These are phyloP conservation scores for Nyctalus aviator DNA, from an alignment of 2,797 vertebrate genomes.

Conservation along the genomic window DNA sequence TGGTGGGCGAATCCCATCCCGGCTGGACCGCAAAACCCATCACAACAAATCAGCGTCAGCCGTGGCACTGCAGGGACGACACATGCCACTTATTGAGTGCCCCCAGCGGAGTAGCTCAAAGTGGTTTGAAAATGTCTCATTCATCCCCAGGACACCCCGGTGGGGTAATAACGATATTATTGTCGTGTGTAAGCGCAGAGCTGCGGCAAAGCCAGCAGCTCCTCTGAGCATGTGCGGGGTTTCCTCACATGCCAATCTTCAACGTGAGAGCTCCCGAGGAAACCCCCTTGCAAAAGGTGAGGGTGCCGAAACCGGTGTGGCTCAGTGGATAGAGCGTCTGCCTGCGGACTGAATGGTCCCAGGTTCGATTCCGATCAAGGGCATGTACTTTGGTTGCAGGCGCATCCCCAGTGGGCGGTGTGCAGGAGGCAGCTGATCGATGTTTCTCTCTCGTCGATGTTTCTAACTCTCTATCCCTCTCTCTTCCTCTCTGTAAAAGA, in stretches of 20 bases:
- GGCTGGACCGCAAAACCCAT: conserved; percentile 70
- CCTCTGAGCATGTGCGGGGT: conserved; percentile 29
- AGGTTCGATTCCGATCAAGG: too few relatives aligned
- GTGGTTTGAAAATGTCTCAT: conserved; percentile 78
- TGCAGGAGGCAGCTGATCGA: too few relatives aligned
- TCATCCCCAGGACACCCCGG: conserved; percentile 76
- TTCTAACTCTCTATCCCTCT: too few relatives aligned
- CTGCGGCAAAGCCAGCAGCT: conserved; percentile 65
- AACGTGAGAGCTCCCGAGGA: background rate
- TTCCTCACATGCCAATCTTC: background rate
- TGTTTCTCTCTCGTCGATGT: too few relatives aligned
- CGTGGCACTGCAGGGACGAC: conserved; percentile 67
- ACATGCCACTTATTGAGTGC: conserved; percentile 74
- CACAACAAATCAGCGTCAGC: conserved; percentile 75
- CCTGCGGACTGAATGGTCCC: too few relatives aligned
- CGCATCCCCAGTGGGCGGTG: too few relatives aligned
- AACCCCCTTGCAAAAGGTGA: background rate
- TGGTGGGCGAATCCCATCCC: conserved; percentile 72
- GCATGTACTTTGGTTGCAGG: too few relatives aligned
- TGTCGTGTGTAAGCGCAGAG: conserved; percentile 64
- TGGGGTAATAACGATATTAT: conserved; percentile 81
- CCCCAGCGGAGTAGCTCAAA: conserved; percentile 71
- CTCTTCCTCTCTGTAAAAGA: too few relatives aligned
- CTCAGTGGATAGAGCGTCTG: too few relatives aligned
- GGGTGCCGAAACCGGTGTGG: background rate